A percentile compares a stretch with the other conserved stretches of the same genome.
Conservation (phyloP, 2,888 invertebrate genomes). For the Diadegma fenestrale region DNA sequence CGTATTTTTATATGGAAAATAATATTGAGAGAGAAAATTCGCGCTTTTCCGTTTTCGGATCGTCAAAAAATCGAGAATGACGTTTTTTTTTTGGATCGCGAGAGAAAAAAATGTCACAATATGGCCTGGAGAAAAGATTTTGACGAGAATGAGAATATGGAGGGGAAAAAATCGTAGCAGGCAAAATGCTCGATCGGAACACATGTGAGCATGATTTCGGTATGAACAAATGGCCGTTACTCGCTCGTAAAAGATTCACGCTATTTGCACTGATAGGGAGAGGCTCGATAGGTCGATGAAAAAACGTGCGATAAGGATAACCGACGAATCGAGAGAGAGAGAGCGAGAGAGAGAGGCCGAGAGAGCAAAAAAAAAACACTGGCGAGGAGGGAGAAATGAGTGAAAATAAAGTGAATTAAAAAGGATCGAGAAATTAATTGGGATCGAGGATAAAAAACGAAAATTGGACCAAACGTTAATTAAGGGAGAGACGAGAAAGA, state of each 20-base stretch:
- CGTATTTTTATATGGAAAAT: too few relatives aligned
- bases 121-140: background rate
- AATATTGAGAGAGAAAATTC: too few relatives aligned
- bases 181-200: background rate
- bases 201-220: slow-evolving; percentile 1
- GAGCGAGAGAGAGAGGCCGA: background rate
- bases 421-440: background rate
- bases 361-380: background rate
- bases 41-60: too few relatives aligned
- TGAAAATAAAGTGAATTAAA: background rate
- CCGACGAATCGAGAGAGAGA: background rate
- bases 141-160: background rate
- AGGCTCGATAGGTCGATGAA: slow-evolving; percentile 22
- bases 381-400: background rate
- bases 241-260: background rate
- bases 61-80: too few relatives aligned
- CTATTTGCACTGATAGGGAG: slow-evolving; percentile 15
- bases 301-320: background rate
- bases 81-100: too few relatives aligned
- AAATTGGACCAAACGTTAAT: background rate
- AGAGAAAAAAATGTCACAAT: too few relatives aligned
- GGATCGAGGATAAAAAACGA: background rate
- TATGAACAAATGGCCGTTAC: background rate
- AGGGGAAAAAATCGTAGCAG: background rate
- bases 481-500: background rate